Evolutionary conservation across 2,113 vertebrate species (phyloP).

Genomic region (rabbit (Oryctolagus cuniculus)): DNA sequence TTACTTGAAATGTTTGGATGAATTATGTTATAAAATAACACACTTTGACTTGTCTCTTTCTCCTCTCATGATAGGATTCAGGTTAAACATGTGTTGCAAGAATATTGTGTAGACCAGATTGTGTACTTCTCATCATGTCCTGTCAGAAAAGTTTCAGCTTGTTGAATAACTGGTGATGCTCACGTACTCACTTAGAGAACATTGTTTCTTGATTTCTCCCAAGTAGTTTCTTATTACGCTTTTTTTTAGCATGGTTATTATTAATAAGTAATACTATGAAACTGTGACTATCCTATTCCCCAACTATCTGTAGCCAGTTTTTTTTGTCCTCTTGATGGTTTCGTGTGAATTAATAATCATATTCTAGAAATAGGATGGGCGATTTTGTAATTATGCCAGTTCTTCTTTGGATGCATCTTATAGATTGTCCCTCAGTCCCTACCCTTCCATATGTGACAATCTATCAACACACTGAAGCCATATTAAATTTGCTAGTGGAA

Average conservation of each 20-base stretch:
- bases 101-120: background rate
- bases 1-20: slow-evolving; percentile 5
- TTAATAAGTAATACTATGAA: background rate
- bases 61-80: background rate
- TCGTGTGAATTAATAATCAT: background rate
- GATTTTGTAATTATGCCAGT: background rate
- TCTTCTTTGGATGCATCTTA: background rate
- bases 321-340: background rate
- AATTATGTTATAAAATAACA: background rate
- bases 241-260: background rate
- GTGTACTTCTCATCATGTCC: background rate
- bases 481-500: background rate
- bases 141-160: background rate
- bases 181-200: background rate
- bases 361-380: background rate
- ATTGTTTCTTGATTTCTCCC: background rate
- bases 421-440: background rate
- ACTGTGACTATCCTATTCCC: background rate
- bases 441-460: background rate
- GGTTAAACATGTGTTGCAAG: background rate
- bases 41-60: background rate
- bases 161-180: background rate
- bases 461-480: background rate
- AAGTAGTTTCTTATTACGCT: background rate
- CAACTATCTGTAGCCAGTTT: background rate